Base-by-base conservation (phyloP, 2,113 vertebrate species). In the Natator depressus region DNA sequence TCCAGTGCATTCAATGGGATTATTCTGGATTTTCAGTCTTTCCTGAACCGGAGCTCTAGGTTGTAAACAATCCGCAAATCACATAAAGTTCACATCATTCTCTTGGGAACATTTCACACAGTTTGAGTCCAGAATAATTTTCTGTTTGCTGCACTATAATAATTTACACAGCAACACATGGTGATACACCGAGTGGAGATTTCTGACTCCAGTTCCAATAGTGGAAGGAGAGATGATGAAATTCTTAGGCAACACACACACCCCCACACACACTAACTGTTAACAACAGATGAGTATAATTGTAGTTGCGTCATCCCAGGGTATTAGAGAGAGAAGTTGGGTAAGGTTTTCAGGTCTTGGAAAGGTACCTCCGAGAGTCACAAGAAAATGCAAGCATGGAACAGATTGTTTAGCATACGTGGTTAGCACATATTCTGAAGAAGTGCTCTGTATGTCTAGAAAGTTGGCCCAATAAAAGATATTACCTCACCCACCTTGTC, bases 31-130 rank as follows among this genome's bases (percentile, higher is more conserved):
- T 93, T 83, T 94, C 91, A 93, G 92, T 87, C 76, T 94, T 94
- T 96, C 85, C 87, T 93, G 93, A 81, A 83, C 83, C 2, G 8
- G 35, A 1, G 53, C 84, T 94, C 85, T 88, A 79, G 7, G 29
- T 0, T 93, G 90, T 85, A 96, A 96, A 16, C 81, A 95, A 95
- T 93, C 78, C 57, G 54, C 94, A 96, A 91, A 85, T 57, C 83
- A 75, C 87, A 92, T 88, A 89, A 95, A 95, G 75, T 80, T 95
- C 94, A 94, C 84, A 51, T 62, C 89, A 42, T 42, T 86, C 72
- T 94, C 0, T 0, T 55, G 82, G 9, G 65, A 90, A 80, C 35
- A 82, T 90, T 90, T 94, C 76, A 55, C 55, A 13, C 93, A 6
- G 91, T 95, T 65, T 54, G 72, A 93, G 92, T 87, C 42, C 55